Evolutionary conservation across 1,140 invertebrate species (phyloP), one percentile per base, ranked within the genome.

Genomic region (Polypedilum pembai): DNA sequence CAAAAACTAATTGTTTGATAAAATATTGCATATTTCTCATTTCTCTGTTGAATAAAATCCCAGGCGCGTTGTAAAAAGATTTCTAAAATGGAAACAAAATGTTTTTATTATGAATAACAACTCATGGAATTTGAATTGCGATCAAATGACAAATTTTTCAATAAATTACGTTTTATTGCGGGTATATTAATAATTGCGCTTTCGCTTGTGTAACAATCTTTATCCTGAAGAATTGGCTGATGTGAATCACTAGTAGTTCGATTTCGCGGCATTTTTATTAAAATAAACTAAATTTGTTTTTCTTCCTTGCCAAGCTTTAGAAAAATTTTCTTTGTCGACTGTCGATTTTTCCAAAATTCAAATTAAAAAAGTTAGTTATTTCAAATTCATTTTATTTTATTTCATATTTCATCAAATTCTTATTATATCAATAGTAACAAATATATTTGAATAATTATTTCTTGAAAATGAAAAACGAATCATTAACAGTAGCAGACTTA

Each of bases 191-290:
- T 21, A 7, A 18, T 33, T 33, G 8, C 8, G 17, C 17, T 21
- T 33, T 69, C 65, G 17, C 10, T 69, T 20, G 20, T 20, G 7
- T n/a, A 7, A 5, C 8, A 69, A 21, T 20, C 20, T 69, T 8
- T 4, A 56, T 69, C 65, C 7, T 18, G 8, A 10, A 69, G 8
- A 8, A 69, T 18, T 21, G 65, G 65, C 65, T 69, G 65, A 20
- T 5, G 17, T 8, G 65, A 69, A 20, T 69, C 65, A 69, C 65
- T 69, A 18, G 65, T 69, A 10, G 65, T 69, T 7, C 65, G 15
- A 21, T 21, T 69, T 21, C 65, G 17, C 65, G 65, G 65, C 65
- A 69, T 69, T 69, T 69, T 69, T 69, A 69, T 33, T 33, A 33
- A 33, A 33, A 33, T 33, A 33, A 33, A 33, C 24, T 33, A 33